phyloP scores from a whole-genome alignment of 2,113 vertebrate species.

The Misgurnus anguillicaudatus region DNA sequence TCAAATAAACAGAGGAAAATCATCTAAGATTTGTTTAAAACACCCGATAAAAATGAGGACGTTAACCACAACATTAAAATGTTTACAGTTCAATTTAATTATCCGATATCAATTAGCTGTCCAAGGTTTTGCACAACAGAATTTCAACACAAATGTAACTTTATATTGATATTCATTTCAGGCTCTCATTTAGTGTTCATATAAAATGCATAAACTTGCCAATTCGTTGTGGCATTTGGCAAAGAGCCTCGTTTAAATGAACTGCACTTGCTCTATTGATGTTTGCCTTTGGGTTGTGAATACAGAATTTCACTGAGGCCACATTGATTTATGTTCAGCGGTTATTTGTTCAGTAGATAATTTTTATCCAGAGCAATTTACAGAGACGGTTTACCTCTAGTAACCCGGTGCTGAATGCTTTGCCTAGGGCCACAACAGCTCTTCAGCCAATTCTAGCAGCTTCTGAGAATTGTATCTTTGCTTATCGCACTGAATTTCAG shows the following conservation, averaged over 20 bases:
- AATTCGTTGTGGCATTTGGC: slow-evolving; percentile 50
- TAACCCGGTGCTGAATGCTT: no score
- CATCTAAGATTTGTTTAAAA: neutral
- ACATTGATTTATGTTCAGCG: slow-evolving; percentile 71
- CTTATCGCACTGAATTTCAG: neutral
- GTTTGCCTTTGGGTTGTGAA: slow-evolving; percentile 61
- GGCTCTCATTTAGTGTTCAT: slow-evolving; percentile 39
- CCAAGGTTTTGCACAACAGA: neutral
- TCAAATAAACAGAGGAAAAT: neutral
- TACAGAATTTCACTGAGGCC: slow-evolving; percentile 63
- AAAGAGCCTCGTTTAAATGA: slow-evolving; percentile 49
- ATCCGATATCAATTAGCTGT: neutral
- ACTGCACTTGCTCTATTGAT: slow-evolving; percentile 47
- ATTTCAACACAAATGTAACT: neutral
- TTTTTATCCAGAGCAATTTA: neutral
- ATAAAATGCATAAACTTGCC: neutral
- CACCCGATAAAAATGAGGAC: neutral
- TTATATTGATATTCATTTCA: slow-evolving; percentile 35
- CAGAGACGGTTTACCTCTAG: no score
- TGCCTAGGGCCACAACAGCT: no score
- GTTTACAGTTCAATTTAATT: neutral
- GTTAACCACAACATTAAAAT: neutral
- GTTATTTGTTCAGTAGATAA: slow-evolving; percentile 55
- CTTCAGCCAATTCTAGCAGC: no score
- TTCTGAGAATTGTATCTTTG: neutral